These are phyloP conservation scores for Noctilio leporinus DNA, from an alignment of 2,113 vertebrate genomes.

Conservation along the genomic window DNA sequence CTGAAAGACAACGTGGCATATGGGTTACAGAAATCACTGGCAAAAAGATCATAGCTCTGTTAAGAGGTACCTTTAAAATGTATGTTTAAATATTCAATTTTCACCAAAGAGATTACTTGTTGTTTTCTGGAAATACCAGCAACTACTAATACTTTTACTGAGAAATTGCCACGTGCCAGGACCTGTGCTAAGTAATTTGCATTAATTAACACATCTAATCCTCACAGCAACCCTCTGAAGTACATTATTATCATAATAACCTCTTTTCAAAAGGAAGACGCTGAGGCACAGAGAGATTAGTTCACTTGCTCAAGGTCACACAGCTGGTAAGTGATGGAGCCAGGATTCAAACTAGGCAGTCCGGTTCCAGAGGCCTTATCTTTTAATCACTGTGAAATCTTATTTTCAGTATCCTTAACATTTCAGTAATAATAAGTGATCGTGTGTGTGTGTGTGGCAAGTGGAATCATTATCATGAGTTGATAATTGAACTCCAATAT, in stretches of 20 bases:
- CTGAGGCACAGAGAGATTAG: not conserved
- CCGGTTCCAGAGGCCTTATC: not conserved
- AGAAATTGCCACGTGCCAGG: not conserved
- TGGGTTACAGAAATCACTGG: not conserved
- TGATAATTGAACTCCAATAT: not conserved
- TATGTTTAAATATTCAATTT: not conserved
- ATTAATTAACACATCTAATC: not conserved
- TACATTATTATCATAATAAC: not conserved
- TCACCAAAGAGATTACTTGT: not conserved
- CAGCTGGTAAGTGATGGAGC: not conserved
- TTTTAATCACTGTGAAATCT: not conserved
- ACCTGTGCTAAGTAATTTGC: not conserved
- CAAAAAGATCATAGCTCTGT: not conserved
- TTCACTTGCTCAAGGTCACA: not conserved
- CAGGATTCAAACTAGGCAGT: not conserved
- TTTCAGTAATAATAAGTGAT: not conserved
- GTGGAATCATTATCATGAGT: not conserved
- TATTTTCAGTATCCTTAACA: not conserved
- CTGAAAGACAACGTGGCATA: not conserved
- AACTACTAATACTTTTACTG: not conserved
- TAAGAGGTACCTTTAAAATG: not conserved
- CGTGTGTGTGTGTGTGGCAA: not conserved
- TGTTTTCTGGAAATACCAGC: conserved; percentile 22
- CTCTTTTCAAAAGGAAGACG: conserved; percentile 7
- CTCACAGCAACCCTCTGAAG: not conserved